A percentile compares a stretch with the other conserved stretches of the same genome.
Evolutionary conservation across 2,888 invertebrate genomes (phyloP).

Genomic region (Tenthredo mesomela): DNA sequence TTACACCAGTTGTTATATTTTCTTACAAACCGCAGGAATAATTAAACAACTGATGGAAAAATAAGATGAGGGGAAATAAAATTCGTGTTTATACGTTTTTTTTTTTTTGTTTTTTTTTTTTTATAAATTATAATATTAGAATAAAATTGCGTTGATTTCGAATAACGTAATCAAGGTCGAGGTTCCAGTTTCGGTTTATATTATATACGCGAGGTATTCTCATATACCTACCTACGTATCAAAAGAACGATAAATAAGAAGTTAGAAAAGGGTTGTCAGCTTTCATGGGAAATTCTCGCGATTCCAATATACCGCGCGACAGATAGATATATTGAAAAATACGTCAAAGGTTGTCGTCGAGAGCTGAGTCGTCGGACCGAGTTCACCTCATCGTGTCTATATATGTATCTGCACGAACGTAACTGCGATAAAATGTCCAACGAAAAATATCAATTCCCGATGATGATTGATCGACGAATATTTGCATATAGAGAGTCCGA

Average conservation of each 20-base stretch:
- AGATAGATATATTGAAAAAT: background rate
- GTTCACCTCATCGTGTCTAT: background rate
- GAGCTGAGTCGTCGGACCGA: background rate
- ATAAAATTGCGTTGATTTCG: background rate
- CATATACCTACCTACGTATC: no score
- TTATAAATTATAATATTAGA: background rate
- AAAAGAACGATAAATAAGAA: slow-evolving; percentile 14
- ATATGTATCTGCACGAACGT: background rate
- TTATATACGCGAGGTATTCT: background rate
- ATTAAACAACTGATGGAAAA: no score
- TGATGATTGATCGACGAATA: slow-evolving; percentile 8
- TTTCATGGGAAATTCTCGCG: background rate
- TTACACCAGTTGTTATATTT: background rate
- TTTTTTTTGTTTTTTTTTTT: background rate
- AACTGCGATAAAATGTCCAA: slow-evolving; percentile 24
- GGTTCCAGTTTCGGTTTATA: background rate
- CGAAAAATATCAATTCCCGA: slow-evolving; percentile 17
- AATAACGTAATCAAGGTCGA: background rate
- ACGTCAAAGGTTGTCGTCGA: slow-evolving; percentile 31
- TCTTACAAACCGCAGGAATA: no score
- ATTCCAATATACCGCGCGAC: background rate
- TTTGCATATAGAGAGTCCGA: slow-evolving; percentile 6
- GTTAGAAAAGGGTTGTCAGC: background rate
- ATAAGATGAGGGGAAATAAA: no score
- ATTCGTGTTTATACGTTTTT: background rate